Percentiles rank a stretch among this genome's conserved stretches.
phyloP scores from a whole-genome alignment of 2,888 invertebrate species.

The Himalopsyche kuldschensis region DNA sequence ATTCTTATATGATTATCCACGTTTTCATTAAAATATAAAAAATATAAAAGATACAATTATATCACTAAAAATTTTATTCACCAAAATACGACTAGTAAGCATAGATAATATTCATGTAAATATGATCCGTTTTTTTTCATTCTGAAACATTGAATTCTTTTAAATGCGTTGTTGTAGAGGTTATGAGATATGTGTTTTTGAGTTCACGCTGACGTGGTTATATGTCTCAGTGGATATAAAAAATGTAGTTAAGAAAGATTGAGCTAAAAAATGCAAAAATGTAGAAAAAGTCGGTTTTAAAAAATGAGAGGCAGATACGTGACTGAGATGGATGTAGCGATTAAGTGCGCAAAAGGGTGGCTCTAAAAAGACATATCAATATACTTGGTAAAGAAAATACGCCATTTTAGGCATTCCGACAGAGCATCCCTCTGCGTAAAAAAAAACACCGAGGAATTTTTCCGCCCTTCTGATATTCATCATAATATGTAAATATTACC shows the following conservation, averaged over 20 bases:
- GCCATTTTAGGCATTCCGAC: not conserved
- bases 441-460: not conserved
- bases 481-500: not conserved
- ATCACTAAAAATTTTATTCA: too few species aligned
- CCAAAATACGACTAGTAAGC: too few species aligned
- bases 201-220: not conserved
- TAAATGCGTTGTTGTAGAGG: not conserved
- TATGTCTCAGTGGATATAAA: conserved; percentile 7
- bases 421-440: not conserved
- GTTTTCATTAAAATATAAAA: too few species aligned
- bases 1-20: too few species aligned
- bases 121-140: too few species aligned
- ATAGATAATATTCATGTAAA: too few species aligned
- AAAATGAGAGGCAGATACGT: conserved; percentile 36
- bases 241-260: conserved; percentile 32
- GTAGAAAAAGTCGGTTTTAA: conserved; percentile 26
- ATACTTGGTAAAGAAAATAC: conserved; percentile 7
- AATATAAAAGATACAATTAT: too few species aligned
- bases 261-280: conserved; percentile 31
- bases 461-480: not conserved
- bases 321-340: conserved; percentile 38
- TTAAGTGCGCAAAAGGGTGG: conserved; percentile 25
- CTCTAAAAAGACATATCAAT: conserved; percentile 30
- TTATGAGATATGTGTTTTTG: not conserved
- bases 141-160: too few species aligned